phyloP scores from a whole-genome alignment of 1,140 invertebrate genomes.

The Aphelinus certus region DNA sequence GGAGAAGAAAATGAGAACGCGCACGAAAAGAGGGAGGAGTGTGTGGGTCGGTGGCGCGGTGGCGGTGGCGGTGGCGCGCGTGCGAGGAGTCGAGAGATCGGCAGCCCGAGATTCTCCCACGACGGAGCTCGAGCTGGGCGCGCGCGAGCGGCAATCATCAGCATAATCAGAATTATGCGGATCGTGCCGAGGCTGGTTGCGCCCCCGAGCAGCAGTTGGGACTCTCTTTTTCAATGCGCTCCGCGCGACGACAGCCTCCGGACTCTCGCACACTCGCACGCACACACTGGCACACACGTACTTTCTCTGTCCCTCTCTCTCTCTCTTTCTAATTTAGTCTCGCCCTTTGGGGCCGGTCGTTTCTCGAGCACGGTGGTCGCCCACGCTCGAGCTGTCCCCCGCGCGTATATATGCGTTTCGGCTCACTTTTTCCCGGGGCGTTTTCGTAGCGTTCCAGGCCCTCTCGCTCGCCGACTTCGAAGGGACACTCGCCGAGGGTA shows the following conservation, averaged over 20 bases:
- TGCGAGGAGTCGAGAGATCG: conserved; percentile 32
- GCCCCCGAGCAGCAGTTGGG: too few species aligned
- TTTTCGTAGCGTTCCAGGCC: too few species aligned
- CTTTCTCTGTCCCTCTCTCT: neutral
- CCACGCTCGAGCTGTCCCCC: neutral
- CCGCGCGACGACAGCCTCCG: conserved; percentile 6
- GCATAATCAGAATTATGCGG: conserved; percentile 41
- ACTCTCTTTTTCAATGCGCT: neutral
- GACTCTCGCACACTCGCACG: conserved; percentile 7
- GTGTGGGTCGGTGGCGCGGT: too few species aligned
- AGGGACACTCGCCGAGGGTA: too few species aligned
- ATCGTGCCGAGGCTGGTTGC: neutral
- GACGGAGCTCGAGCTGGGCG: conserved; percentile 32
- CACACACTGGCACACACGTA: neutral
- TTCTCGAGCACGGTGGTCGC: conserved; percentile 40
- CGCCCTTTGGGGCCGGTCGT: conserved; percentile 13
- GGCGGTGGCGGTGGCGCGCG: neutral
- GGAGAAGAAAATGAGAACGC: conserved; percentile 21
- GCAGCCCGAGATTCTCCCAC: conserved; percentile 35
- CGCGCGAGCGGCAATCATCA: conserved; percentile 35
- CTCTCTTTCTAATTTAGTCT: conserved; percentile 25
- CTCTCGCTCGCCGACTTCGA: too few species aligned
- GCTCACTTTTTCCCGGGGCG: too few species aligned
- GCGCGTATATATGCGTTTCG: too few species aligned
- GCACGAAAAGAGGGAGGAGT: neutral